These are phyloP conservation scores for Hyperoplus immaculatus DNA, from an alignment of 2,797 vertebrate species.

Conservation along the genomic window DNA sequence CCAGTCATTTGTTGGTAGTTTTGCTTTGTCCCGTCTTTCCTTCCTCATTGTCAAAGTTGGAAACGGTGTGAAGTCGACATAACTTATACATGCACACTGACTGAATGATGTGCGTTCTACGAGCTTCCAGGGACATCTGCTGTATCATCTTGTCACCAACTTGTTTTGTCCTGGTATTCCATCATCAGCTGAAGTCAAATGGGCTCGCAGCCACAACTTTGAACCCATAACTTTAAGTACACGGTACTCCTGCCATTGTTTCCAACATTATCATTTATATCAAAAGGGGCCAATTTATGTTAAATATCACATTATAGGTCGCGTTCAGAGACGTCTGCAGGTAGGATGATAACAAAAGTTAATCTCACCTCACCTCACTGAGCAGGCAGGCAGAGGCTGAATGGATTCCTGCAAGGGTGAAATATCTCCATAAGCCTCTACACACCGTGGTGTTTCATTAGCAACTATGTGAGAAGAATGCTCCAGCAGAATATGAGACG, in stretches of 20 bases:
- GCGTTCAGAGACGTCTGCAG: conserved; percentile 6
- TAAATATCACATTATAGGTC: conserved; percentile 21
- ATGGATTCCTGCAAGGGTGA: conserved; percentile 26
- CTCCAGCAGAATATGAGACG: conserved; percentile 28
- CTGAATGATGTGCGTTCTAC: conserved; percentile 15
- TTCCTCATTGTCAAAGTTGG: background rate
- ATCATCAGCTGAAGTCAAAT: conserved; percentile 6
- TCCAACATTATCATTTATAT: background rate
- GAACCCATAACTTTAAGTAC: background rate
- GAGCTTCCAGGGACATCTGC: conserved; percentile 15
- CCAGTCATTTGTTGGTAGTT: background rate
- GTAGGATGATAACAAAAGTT: conserved; percentile 7
- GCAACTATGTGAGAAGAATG: conserved; percentile 64
- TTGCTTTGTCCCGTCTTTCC: background rate
- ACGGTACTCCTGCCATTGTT: background rate
- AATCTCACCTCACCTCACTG: conserved; percentile 26
- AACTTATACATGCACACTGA: conserved; percentile 11
- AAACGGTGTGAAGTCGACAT: background rate
- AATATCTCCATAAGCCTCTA: conserved; percentile 28
- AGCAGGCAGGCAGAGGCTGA: conserved; percentile 9
- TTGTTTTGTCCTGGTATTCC: conserved; percentile 11
- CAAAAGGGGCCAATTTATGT: background rate
- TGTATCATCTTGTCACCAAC: conserved; percentile 31
- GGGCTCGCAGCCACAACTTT: background rate
- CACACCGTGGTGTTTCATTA: conserved; percentile 69